A percentile compares a stretch with the other conserved stretches of the same genome.
Evolutionary conservation across 2,797 vertebrate genomes (phyloP).

Genomic region (Scolopax rusticola): DNA sequence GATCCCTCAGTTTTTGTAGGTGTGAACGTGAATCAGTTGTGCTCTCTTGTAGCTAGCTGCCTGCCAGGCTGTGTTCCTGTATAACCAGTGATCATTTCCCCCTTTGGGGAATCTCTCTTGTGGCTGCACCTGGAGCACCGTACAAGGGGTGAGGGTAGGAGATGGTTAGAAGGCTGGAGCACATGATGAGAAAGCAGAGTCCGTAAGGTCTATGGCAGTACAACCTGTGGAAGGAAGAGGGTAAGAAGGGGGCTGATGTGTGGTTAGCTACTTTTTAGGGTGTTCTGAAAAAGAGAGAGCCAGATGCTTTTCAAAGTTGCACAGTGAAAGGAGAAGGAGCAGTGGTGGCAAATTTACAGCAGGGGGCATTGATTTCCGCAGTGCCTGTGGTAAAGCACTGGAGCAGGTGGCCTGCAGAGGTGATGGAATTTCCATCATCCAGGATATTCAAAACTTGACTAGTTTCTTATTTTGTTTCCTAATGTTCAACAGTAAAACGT

Average conservation of each 20-base stretch:
- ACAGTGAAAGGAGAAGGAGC: neutral
- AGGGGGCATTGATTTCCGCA: neutral
- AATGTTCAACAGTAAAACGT: rapidly evolving
- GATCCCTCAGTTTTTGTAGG: neutral
- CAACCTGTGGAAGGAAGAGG: neutral
- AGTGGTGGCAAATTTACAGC: rapidly evolving
- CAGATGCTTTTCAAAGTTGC: neutral
- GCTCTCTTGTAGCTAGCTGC: neutral
- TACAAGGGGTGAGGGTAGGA: rapidly evolving
- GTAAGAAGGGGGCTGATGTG: neutral
- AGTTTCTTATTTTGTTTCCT: neutral
- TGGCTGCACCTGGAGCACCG: neutral
- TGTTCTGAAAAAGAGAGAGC: rapidly evolving
- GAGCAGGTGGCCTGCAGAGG: neutral
- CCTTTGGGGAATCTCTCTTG: neutral
- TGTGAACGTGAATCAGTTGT: neutral
- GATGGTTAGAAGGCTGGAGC: neutral
- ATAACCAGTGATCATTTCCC: neutral
- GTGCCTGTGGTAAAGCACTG: neutral
- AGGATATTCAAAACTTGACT: neutral
- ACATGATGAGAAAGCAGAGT: rapidly evolving
- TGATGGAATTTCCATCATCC: neutral
- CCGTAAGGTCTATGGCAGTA: rapidly evolving
- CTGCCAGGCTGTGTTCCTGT: neutral
- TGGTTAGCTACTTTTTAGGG: neutral